Percentiles rank a stretch among this genome's conserved stretches.
These are phyloP conservation scores for Psittacara wagleri DNA, from an alignment of 2,113 vertebrate genomes.

Conservation along the genomic window DNA sequence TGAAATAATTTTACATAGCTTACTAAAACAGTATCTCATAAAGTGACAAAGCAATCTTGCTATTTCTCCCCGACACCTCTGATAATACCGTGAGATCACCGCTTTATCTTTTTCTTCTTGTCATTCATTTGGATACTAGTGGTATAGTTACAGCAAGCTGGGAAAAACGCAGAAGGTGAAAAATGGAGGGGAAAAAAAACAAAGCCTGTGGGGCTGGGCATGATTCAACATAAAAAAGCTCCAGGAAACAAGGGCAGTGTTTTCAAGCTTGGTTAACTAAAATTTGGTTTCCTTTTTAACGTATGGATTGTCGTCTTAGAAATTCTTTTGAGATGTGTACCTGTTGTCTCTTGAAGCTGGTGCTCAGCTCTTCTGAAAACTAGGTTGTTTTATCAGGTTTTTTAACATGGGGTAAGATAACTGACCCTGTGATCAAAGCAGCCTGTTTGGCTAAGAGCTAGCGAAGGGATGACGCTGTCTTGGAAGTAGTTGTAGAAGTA, in stretches of 20 bases:
- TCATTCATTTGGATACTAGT: neutral
- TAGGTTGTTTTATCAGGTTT: neutral
- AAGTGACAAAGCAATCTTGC: constrained; percentile 11
- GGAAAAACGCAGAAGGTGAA: neutral
- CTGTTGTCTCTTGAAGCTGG: neutral
- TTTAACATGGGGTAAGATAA: neutral
- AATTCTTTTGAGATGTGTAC: neutral
- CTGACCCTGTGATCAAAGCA: neutral
- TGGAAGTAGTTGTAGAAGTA: neutral
- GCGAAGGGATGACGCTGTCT: neutral
- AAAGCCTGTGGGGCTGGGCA: neutral
- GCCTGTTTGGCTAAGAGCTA: neutral
- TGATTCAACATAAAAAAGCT: neutral
- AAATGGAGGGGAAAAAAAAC: neutral
- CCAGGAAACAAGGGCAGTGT: neutral
- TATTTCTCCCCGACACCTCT: constrained; percentile 25
- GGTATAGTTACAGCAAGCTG: neutral
- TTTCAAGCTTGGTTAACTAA: neutral
- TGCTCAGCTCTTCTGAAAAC: neutral
- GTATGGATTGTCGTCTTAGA: neutral
- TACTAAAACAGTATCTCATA: neutral
- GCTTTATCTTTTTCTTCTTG: constrained; percentile 7
- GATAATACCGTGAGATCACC: constrained; percentile 26
- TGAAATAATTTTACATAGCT: neutral
- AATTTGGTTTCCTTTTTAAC: neutral